Conservation (phyloP, 2,888 invertebrate species). For the Cheilosia vernalis region DNA sequence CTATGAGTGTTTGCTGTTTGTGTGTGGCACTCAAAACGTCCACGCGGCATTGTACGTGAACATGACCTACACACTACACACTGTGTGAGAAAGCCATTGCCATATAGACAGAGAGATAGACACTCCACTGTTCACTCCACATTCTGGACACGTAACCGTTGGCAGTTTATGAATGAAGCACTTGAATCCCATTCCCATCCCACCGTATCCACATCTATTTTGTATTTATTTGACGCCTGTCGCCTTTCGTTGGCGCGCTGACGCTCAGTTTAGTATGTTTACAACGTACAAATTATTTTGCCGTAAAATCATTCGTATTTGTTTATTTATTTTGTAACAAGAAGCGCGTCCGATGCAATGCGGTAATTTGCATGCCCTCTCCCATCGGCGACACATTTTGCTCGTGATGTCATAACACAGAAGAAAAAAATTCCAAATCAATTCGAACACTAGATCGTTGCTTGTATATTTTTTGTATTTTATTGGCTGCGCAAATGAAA, state of each 20-base stretch:
- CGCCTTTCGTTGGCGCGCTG: constrained; percentile 4
- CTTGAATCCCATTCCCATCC: constrained; percentile 1
- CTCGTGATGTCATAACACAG: constrained; percentile 3
- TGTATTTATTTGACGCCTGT: constrained; percentile 39
- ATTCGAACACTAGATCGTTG: neutral
- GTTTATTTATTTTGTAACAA: constrained; percentile 15
- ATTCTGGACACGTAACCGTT: constrained; percentile 48
- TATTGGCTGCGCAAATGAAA: constrained; percentile 33
- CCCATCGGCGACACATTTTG: neutral
- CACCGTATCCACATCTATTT: neutral
- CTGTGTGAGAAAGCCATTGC: constrained; percentile 21
- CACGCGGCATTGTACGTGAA: constrained; percentile 36
- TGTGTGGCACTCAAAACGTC: constrained; percentile 39
- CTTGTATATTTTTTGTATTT: constrained; percentile 4
- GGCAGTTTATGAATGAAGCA: constrained; percentile 63
- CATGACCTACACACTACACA: constrained; percentile 66
- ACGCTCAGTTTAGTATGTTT: constrained; percentile 50
- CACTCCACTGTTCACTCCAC: neutral
- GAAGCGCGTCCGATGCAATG: neutral
- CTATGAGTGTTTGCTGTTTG: neutral
- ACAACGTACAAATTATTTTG: constrained; percentile 67
- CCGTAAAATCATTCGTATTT: constrained; percentile 38
- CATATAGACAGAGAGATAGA: neutral
- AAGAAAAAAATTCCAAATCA: constrained; percentile 7
- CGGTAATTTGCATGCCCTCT: constrained; percentile 21